These are phyloP conservation scores for Aphidius colemani DNA, from an alignment of 2,888 invertebrate species.

Conservation along the genomic window DNA sequence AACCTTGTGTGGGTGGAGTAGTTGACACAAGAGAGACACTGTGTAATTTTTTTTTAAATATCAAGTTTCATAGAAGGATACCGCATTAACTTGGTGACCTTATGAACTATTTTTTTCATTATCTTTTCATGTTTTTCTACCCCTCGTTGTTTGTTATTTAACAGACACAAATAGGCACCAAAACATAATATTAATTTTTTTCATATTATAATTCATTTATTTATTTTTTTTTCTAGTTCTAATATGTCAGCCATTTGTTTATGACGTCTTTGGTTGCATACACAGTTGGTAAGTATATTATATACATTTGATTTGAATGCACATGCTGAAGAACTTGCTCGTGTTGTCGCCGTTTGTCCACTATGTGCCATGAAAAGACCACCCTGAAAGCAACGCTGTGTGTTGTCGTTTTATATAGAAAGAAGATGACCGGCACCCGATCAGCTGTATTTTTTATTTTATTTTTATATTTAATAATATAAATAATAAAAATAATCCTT, in stretches of 20 bases:
- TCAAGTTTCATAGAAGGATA: constrained; percentile 57
- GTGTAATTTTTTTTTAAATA: constrained; percentile 38
- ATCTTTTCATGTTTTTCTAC: too few relatives aligned
- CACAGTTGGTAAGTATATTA: too few relatives aligned
- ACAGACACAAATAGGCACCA: background rate
- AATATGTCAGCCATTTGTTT: constrained; percentile 58
- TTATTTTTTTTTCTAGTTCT: constrained; percentile 48
- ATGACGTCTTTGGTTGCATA: constrained; percentile 41
- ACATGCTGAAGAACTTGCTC: constrained; percentile 28
- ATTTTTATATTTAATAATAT: background rate
- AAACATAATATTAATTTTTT: constrained; percentile 22
- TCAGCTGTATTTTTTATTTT: constrained; percentile 1
- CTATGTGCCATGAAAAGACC: constrained; percentile 45
- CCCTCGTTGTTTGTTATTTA: background rate
- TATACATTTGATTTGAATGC: constrained; percentile 27
- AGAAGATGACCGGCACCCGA: constrained; percentile 28
- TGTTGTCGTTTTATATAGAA: constrained; percentile 30
- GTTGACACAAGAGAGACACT: constrained; percentile 24
- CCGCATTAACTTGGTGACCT: background rate
- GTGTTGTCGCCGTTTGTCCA: constrained; percentile 49
- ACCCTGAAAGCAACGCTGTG: constrained; percentile 44
- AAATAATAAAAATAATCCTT: background rate
- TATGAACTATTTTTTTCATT: background rate
- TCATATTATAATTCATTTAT: constrained; percentile 10
- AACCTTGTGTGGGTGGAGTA: constrained; percentile 43